phyloP scores from a whole-genome alignment of 2,888 invertebrate species.

The Biston stratarius region DNA sequence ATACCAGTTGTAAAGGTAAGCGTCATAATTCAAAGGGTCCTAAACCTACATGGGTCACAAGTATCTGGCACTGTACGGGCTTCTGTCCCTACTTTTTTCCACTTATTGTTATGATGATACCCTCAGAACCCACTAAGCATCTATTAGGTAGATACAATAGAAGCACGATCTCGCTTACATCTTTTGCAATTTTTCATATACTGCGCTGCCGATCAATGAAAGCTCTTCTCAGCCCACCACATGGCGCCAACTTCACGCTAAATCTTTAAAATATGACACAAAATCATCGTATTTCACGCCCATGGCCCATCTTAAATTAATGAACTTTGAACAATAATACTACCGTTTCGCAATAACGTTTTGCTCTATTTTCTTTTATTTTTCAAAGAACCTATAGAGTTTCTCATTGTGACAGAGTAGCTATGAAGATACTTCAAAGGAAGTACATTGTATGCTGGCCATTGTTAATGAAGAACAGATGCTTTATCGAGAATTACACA shows the following conservation, averaged over 20 bases:
- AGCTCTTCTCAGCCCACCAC: constrained; percentile 53
- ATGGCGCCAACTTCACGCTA: constrained; percentile 75
- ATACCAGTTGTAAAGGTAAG: no score
- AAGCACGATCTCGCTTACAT: no score
- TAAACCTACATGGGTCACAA: no score
- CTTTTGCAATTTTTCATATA: constrained; percentile 13
- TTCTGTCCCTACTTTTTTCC: no score
- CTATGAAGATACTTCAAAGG: neutral
- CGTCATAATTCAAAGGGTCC: no score
- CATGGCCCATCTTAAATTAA: constrained; percentile 43
- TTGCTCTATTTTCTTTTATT: neutral
- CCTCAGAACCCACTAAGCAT: no score
- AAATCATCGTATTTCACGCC: constrained; percentile 70
- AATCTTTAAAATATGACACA: constrained; percentile 66
- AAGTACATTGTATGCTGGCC: constrained; percentile 40
- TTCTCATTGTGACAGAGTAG: constrained; percentile 14
- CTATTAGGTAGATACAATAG: no score
- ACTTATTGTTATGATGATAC: no score
- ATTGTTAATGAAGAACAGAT: constrained; percentile 45
- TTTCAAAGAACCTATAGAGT: neutral
- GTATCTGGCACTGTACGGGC: no score
- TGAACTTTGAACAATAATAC: constrained; percentile 21
- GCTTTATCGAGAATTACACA: constrained; percentile 42
- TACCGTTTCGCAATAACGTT: constrained; percentile 14
- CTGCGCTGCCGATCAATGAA: constrained; percentile 47